Percentiles rank a stretch among this genome's conserved stretches.
phyloP scores from a whole-genome alignment of 2,113 vertebrate genomes.

The Gambusia affinis region DNA sequence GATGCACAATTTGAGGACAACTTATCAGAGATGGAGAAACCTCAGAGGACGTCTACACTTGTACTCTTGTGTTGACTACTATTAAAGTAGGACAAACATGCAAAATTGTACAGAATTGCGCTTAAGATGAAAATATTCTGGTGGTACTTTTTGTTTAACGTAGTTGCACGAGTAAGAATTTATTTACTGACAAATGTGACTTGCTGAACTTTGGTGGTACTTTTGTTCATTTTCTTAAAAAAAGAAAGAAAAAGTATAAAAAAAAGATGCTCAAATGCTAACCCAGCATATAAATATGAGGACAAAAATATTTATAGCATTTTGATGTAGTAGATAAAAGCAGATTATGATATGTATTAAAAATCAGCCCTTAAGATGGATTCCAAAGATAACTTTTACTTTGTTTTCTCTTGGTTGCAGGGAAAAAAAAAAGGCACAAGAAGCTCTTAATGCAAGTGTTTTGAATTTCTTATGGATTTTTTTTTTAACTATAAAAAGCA shows the following conservation, averaged over 20 bases:
- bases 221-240: slow-evolving; percentile 80
- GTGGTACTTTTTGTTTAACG: slow-evolving; percentile 86
- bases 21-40: slow-evolving; percentile 28
- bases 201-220: slow-evolving; percentile 86
- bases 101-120: slow-evolving; percentile 86
- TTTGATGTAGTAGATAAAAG: slow-evolving; percentile 81
- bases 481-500: slow-evolving; percentile 72
- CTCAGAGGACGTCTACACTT: slow-evolving; percentile 37
- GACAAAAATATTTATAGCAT: slow-evolving; percentile 86
- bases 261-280: slow-evolving; percentile 84
- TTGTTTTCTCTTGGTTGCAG: slow-evolving; percentile 83
- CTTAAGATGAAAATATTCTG: slow-evolving; percentile 84
- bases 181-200: slow-evolving; percentile 82
- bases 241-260: slow-evolving; percentile 64
- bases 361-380: slow-evolving; percentile 79
- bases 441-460: slow-evolving; percentile 84
- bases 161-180: slow-evolving; percentile 85
- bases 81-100: slow-evolving; percentile 75
- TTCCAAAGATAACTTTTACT: slow-evolving; percentile 82
- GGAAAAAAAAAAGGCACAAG: slow-evolving; percentile 80
- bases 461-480: slow-evolving; percentile 72
- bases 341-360: slow-evolving; percentile 81
- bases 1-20: not conserved
- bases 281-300: slow-evolving; percentile 88
- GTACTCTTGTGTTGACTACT: slow-evolving; percentile 81